phyloP scores from a whole-genome alignment of 37 sponge, comb jelly and placozoan species.

The Diacarnus erythraeanus region DNA sequence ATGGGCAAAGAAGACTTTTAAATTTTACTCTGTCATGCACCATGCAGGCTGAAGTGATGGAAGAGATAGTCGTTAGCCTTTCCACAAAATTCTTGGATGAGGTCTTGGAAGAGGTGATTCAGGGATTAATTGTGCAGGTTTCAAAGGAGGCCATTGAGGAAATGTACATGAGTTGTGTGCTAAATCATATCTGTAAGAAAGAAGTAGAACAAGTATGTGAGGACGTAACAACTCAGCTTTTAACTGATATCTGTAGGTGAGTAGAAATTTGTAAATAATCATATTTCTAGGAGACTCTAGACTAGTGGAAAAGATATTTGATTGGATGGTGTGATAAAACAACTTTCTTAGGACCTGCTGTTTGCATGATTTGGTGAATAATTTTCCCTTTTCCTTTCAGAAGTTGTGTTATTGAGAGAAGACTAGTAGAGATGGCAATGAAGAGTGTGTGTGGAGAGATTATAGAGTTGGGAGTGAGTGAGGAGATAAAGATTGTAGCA shows the following conservation, averaged over 20 bases:
- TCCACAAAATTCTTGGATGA: not conserved
- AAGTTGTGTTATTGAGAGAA: not conserved
- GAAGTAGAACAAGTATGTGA: not conserved
- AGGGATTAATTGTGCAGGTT: not conserved
- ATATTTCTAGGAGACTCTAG: not conserved
- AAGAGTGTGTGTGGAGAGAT: not conserved
- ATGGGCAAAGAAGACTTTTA: not conserved
- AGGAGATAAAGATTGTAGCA: not conserved
- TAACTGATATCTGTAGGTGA: not conserved
- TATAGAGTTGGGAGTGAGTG: conserved; percentile 20
- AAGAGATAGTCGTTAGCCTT: not conserved
- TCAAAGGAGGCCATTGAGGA: conserved; percentile 22
- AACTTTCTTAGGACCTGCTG: too few species aligned
- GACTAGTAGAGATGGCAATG: not conserved
- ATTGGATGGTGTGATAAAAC: too few species aligned
- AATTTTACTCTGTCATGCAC: not conserved
- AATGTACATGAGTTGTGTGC: not conserved
- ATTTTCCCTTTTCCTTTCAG: not conserved
- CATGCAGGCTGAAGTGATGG: not conserved
- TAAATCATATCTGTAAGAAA: not conserved
- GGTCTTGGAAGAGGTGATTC: conserved; percentile 18
- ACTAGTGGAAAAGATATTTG: too few species aligned
- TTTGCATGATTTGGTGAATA: not conserved
- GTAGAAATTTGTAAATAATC: not conserved
- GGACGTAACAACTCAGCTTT: not conserved